Conservation (phyloP, 2,888 invertebrate species). For the Rhagonycha fulva region DNA sequence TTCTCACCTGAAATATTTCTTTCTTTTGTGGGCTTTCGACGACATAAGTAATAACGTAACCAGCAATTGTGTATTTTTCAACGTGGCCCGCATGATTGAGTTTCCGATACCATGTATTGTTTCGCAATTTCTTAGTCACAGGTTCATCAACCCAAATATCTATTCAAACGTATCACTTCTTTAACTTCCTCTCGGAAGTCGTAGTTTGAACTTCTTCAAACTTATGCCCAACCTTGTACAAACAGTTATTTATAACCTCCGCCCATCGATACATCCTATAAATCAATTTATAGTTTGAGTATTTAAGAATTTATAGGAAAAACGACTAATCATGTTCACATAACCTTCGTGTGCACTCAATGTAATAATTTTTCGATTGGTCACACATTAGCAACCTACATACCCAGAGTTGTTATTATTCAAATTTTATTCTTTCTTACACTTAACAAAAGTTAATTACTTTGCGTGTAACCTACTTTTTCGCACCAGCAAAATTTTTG, state of each 20-base stretch:
- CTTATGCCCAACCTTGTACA: background rate
- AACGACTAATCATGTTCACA: background rate
- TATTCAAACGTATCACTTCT: background rate
- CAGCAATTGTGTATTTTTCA: background rate
- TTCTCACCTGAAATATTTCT: no score
- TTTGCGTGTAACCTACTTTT: background rate
- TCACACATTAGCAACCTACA: background rate
- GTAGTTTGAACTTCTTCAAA: background rate
- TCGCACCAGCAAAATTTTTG: background rate
- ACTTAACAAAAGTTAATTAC: background rate
- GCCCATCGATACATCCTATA: background rate
- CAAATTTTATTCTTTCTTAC: background rate
- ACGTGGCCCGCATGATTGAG: background rate
- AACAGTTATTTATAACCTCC: background rate
- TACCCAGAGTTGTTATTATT: background rate
- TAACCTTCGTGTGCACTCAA: background rate
- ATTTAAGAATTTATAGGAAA: background rate
- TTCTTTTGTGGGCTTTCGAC: no score
- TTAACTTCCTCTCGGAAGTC: background rate
- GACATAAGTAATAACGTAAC: no score
- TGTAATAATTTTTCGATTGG: background rate
- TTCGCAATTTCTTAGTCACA: background rate
- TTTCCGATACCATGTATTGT: background rate
- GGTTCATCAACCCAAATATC: background rate
- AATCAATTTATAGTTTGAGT: background rate